Conservation (phyloP, 2,888 invertebrate genomes). For the Drosophila suboccidentalis region DNA sequence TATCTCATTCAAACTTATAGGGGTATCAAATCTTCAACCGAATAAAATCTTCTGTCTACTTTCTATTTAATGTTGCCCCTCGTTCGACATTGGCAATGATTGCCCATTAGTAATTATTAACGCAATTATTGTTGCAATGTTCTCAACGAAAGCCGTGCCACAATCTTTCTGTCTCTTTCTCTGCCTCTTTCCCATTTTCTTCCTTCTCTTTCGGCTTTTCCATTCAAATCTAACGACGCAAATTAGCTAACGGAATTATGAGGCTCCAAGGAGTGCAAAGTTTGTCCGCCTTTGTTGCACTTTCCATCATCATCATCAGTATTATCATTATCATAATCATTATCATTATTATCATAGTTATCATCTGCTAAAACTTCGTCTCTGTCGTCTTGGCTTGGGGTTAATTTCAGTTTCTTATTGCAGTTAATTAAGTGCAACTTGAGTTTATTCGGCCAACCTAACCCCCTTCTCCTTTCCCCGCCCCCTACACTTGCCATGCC, state of each 20-base stretch:
- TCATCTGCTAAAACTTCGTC: slow-evolving; percentile 35
- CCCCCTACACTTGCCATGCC: background rate
- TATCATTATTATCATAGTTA: slow-evolving; percentile 14
- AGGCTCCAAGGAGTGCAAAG: slow-evolving; percentile 45
- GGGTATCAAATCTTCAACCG: too few species aligned
- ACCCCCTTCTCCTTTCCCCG: background rate
- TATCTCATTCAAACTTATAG: too few species aligned
- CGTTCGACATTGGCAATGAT: slow-evolving; percentile 44
- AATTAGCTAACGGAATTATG: slow-evolving; percentile 71
- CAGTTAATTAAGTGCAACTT: slow-evolving; percentile 79
- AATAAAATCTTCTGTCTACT: too few species aligned
- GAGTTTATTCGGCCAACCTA: slow-evolving; percentile 39
- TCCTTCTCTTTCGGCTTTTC: too few species aligned
- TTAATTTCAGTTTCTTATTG: slow-evolving; percentile 78
- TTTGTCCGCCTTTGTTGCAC: slow-evolving; percentile 51
- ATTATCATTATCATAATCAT: slow-evolving; percentile 25
- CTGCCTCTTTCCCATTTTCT: background rate
- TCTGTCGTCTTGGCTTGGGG: slow-evolving; percentile 37
- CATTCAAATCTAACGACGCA: slow-evolving; percentile 59
- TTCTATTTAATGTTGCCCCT: slow-evolving; percentile 1
- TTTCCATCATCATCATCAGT: slow-evolving; percentile 33
- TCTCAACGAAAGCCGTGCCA: background rate
- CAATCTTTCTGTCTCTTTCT: background rate
- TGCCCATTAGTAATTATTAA: slow-evolving; percentile 67
- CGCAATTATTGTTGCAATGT: slow-evolving; percentile 57